phyloP scores from a whole-genome alignment of 2,888 invertebrate genomes.

The Caenorhabditis sp. region DNA sequence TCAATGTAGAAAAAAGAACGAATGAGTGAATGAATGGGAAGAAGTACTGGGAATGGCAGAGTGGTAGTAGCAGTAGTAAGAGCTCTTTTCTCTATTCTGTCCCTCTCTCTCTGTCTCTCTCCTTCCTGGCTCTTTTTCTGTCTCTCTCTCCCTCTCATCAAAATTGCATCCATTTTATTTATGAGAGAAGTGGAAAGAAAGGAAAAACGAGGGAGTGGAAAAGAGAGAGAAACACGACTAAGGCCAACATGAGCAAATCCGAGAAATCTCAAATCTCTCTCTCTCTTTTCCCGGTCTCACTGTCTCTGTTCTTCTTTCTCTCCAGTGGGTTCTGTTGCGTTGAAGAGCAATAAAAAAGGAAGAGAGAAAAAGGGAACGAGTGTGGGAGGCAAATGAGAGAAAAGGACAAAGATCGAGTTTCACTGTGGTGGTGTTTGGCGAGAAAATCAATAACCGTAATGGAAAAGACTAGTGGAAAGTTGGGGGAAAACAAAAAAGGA shows the following conservation, averaged over 20 bases:
- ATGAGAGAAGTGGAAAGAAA: slow-evolving; percentile 24
- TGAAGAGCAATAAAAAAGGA: neutral
- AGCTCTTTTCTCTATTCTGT: slow-evolving; percentile 29
- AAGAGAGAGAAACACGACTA: slow-evolving; percentile 16
- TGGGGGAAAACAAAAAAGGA: too few species aligned
- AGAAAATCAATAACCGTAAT: slow-evolving; percentile 3
- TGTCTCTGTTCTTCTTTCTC: neutral
- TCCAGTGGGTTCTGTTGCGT: slow-evolving; percentile 10
- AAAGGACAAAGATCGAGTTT: slow-evolving; percentile 3
- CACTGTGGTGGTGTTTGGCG: neutral
- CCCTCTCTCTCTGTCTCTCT: slow-evolving; percentile 8
- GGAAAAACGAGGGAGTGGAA: neutral
- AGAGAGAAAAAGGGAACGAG: slow-evolving; percentile 2
- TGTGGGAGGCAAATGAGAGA: slow-evolving; percentile 1
- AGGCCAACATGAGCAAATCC: slow-evolving; percentile 21
- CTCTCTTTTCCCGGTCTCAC: neutral
- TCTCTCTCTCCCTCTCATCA: slow-evolving; percentile 34
- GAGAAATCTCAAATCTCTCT: slow-evolving; percentile 4
- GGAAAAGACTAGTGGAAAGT: neutral
- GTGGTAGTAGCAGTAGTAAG: slow-evolving; percentile 26
- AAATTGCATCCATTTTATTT: slow-evolving; percentile 60
- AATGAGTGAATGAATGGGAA: slow-evolving; percentile 3
- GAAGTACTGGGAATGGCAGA: slow-evolving; percentile 13
- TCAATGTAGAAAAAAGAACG: neutral
- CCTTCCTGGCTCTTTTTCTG: neutral